A percentile compares a stretch with the other conserved stretches of the same genome.
These are phyloP conservation scores for Crotophaga sulcirostris DNA, from an alignment of 2,113 vertebrate species.

Conservation along the genomic window DNA sequence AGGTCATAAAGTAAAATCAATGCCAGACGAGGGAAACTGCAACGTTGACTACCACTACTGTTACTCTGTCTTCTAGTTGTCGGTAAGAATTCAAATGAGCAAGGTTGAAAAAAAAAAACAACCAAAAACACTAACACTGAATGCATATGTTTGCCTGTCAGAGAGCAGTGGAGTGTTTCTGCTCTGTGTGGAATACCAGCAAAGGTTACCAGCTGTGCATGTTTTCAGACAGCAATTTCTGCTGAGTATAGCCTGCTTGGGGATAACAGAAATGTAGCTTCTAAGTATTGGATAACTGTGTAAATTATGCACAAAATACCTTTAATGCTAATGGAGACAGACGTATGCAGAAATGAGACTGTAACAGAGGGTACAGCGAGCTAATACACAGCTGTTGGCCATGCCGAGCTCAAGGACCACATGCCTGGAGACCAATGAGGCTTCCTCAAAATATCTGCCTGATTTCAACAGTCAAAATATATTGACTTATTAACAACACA, in stretches of 20 bases:
- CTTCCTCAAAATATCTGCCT: no score
- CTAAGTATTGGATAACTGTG: slow-evolving; percentile 32
- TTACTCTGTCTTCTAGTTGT: not conserved
- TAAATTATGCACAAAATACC: slow-evolving; percentile 46
- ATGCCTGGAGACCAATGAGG: not conserved
- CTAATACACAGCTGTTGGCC: not conserved
- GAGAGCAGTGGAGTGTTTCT: not conserved
- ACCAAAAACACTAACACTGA: not conserved
- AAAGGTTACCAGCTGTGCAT: slow-evolving; percentile 66
- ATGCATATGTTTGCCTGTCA: slow-evolving; percentile 42
- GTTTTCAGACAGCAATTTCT: slow-evolving; percentile 41
- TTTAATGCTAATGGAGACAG: not conserved
- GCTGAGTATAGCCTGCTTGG: slow-evolving; percentile 19
- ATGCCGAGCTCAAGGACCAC: rapidly evolving
- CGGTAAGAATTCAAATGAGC: slow-evolving; percentile 32
- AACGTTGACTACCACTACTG: not conserved
- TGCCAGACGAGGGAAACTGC: not conserved
- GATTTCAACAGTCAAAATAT: not conserved
- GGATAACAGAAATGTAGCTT: slow-evolving; percentile 17
- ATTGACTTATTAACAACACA: not conserved
- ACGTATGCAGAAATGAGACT: not conserved
- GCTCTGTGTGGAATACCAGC: slow-evolving; percentile 30
- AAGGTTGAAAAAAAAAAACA: not conserved
- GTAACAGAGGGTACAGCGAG: not conserved
- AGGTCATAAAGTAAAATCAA: not conserved